Conservation (phyloP, 2,113 vertebrate species). For the Hydrochoerus hydrochaeris region DNA sequence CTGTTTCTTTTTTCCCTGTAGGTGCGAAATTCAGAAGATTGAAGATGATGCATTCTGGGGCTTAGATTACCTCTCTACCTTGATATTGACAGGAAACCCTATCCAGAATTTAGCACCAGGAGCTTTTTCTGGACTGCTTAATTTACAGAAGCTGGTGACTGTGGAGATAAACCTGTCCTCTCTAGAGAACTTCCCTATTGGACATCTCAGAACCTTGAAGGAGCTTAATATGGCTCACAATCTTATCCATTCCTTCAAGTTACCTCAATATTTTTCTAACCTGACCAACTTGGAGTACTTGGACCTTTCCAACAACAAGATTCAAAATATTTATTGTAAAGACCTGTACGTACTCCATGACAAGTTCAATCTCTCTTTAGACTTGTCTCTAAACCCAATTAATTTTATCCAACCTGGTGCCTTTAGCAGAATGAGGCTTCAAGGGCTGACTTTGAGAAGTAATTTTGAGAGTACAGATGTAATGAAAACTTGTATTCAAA, state of each 20-base stretch:
- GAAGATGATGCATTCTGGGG: constrained; percentile 84
- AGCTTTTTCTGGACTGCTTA: constrained; percentile 82
- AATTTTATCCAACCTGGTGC: constrained; percentile 82
- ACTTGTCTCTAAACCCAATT: constrained; percentile 87
- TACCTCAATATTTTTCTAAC: constrained; percentile 84
- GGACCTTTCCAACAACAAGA: constrained; percentile 84
- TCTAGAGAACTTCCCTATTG: constrained; percentile 84
- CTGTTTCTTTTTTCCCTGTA: constrained; percentile 67
- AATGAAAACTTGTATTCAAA: constrained; percentile 81
- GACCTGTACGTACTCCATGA: constrained; percentile 82
- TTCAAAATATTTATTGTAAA: constrained; percentile 78
- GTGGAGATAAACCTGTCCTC: constrained; percentile 82
- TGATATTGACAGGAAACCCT: constrained; percentile 88
- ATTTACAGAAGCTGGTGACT: constrained; percentile 82
- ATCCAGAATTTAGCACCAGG: constrained; percentile 74
- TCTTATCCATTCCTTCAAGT: constrained; percentile 81
- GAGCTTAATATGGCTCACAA: constrained; percentile 87
- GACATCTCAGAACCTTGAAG: constrained; percentile 81
- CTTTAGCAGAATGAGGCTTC: constrained; percentile 82
- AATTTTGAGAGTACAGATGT: constrained; percentile 79
- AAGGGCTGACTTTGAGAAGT: constrained; percentile 83
- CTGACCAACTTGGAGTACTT: constrained; percentile 79
- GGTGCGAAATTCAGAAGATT: constrained; percentile 85
- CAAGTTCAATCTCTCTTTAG: constrained; percentile 84
- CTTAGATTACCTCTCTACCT: constrained; percentile 82